Conservation (phyloP, 2,113 vertebrate genomes). For the Glareola pratincola region DNA sequence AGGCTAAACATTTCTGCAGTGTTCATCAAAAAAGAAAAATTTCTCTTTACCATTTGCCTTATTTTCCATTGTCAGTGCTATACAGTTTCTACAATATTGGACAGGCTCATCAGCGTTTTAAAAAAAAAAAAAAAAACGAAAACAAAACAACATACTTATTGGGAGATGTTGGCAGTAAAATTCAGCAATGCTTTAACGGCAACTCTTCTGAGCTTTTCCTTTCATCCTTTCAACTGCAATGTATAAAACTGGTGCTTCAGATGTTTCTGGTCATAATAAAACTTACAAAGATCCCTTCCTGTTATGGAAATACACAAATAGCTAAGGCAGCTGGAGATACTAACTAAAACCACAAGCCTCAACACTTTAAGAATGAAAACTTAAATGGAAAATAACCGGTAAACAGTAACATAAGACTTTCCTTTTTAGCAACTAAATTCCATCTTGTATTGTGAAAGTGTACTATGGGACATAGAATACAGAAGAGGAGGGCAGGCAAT, state of each 20-base stretch:
- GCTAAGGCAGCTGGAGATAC: neutral
- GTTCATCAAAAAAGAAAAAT: neutral
- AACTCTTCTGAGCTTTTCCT: neutral
- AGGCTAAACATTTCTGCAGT: neutral
- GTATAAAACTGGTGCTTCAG: neutral
- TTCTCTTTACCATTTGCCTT: neutral
- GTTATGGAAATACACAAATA: neutral
- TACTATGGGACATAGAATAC: neutral
- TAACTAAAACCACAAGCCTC: neutral
- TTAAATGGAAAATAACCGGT: neutral
- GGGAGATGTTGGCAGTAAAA: neutral
- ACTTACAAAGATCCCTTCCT: neutral
- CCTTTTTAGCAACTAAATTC: neutral
- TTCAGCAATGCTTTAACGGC: neutral
- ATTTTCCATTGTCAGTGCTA: neutral
- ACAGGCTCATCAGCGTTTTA: neutral
- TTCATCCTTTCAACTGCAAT: neutral
- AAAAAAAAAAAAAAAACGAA: neutral
- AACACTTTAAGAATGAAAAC: neutral
- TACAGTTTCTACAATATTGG: neutral
- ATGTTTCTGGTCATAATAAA: neutral
- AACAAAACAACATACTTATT: neutral
- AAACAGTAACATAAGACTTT: neutral
- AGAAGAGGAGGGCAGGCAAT: neutral
- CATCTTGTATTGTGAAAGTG: neutral